Conservation (phyloP, 2,113 vertebrate species). For the Dipodomys ordii region DNA sequence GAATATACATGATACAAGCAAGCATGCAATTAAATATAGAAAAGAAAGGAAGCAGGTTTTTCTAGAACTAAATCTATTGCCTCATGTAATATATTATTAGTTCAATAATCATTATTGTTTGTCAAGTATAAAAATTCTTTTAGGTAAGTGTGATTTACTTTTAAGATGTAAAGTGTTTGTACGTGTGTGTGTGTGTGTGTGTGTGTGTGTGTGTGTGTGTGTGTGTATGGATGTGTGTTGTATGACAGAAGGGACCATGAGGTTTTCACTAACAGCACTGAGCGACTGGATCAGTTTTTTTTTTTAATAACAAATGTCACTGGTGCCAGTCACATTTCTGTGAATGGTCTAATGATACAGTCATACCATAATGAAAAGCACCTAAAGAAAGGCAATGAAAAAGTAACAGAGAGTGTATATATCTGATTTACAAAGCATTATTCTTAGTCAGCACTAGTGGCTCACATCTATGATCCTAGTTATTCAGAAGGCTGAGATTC, state of each 20-base stretch:
- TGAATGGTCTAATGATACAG: not conserved
- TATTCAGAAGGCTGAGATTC: too few species aligned
- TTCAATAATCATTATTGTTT: not conserved
- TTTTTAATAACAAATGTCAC: not conserved
- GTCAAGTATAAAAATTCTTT: not conserved
- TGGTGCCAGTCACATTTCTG: not conserved
- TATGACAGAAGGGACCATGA: not conserved
- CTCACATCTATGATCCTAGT: too few species aligned
- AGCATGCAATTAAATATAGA: not conserved
- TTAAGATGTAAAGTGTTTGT: not conserved
- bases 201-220: too few species aligned
- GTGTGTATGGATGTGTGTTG: too few species aligned
- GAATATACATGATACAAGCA: not conserved
- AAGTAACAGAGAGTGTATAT: not conserved
- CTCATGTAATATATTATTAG: not conserved
- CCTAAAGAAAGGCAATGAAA: not conserved
- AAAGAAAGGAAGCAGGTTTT: not conserved
- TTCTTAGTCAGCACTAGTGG: not conserved
- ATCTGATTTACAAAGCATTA: not conserved
- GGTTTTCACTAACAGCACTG: not conserved
- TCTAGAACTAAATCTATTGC: not conserved
- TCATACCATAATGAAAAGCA: not conserved
- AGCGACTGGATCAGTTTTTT: not conserved
- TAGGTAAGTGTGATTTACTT: not conserved
- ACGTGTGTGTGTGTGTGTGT: too few species aligned